Base-by-base conservation (phyloP, 2,113 vertebrate species). In the Stigmatopora nigra region DNA sequence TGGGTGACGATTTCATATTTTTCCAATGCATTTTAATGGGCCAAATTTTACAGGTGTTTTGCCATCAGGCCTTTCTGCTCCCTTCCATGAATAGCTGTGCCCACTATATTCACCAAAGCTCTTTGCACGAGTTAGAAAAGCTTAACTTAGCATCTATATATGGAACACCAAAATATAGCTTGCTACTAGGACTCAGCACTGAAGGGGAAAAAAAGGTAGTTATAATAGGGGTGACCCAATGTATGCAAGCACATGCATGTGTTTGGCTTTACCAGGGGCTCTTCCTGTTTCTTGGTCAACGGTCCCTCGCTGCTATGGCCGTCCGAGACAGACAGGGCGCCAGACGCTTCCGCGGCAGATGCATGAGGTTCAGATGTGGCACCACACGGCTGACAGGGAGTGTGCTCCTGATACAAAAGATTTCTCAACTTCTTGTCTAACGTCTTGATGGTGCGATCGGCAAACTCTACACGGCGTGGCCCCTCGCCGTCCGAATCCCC, bases 371-470 rank as follows among this genome's bases (percentile, higher is more conserved):
- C 94, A 0, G 91, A 86, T 0, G 90, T 87, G 44, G 88, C 84
- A 0, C 89, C 89, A 0, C 89, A 89, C 1, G 92, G 82, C 15
- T 93, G 92, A 41, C 92, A 88, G 0, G 92, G 93, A 17, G 90
- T 76, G 0, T 95, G 94, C 63, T 99, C 97, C 86, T 98, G 97
- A 81, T 99, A 99, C 5, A 99, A 89, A 44, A 99, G 83, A 61
- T 93, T 99, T 58, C 97, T 91, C 60, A 99, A 79, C 70, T 99
- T 99, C 86, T 99, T 96, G 2, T 99, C 97, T 5, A 99, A 84
- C 64, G 94, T 96, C 85, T 98, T 98, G 63, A 99, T 99, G 0
- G 96, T 96, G 68, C 90, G 93, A 86, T 98, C 96, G 4, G 93
- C 92, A 1, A 97, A 98, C 19, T 93, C 93, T 38, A 93, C 93